These are phyloP conservation scores for Meriones psammophilus DNA, from an alignment of 2,797 vertebrate species.

Conservation along the genomic window DNA sequence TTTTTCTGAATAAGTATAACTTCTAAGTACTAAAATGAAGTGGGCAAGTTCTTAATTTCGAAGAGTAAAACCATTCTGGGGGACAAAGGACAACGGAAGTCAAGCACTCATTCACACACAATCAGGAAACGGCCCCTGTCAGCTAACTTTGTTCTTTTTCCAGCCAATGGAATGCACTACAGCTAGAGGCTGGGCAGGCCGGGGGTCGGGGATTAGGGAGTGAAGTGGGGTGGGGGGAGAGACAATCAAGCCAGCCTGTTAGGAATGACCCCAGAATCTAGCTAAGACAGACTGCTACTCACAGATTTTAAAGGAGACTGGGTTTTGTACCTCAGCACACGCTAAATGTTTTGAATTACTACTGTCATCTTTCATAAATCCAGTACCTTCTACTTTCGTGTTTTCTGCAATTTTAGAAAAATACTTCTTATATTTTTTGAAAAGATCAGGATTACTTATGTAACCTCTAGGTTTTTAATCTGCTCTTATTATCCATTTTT, in stretches of 20 bases:
- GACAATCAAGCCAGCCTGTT: neutral
- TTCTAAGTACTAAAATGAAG: neutral
- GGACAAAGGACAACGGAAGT: neutral
- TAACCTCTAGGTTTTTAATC: neutral
- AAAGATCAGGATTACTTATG: neutral
- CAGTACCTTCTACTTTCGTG: neutral
- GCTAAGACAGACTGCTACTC: neutral
- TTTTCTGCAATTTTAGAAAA: slow-evolving; percentile 37
- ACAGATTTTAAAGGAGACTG: neutral
- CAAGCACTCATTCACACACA: neutral
- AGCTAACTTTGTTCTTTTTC: neutral
- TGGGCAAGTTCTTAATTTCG: neutral
- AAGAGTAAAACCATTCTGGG: neutral
- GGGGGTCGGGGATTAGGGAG: too few species aligned
- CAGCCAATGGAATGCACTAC: neutral
- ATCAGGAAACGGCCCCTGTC: neutral
- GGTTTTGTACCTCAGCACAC: neutral
- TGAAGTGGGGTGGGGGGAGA: too few species aligned
- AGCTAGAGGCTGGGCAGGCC: neutral
- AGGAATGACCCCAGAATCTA: neutral
- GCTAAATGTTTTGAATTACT: slow-evolving; percentile 43
- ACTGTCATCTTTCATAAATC: neutral
- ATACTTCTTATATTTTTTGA: neutral
- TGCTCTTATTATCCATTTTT: neutral
- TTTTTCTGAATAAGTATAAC: neutral